Base-by-base conservation (phyloP, 2,113 vertebrate genomes). In the Centropus unirufus region DNA sequence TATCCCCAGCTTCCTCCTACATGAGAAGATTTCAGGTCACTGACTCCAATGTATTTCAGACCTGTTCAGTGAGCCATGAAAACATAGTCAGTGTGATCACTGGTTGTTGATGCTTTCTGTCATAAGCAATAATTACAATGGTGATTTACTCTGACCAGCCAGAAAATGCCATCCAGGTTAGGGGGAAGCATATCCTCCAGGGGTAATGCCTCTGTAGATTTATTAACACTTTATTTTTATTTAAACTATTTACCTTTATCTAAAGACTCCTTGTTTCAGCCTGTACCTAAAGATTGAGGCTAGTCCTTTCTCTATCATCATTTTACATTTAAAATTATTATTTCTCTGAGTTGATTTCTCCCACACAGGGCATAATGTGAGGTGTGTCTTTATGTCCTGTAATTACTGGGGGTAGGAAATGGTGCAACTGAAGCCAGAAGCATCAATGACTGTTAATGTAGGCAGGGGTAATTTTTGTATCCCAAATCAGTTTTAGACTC, bases 401-500 rank as follows among this genome's bases (percentile, higher is more conserved):
- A 97, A 96, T 94, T 90, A 88, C 78, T 40, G 44, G 30, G 79
- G 59, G 77, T 54, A 92, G 78, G 69, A 93, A 86, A 72, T 30
- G n/a, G 40, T 82, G 57, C 30, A 70, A 87, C 93, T 91, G 87
- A 88, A 91, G 84, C 69, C 92, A 96, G 58, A 90, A 94, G 23
- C 82, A 91, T 92, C 66, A 91, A 59, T 46, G 66, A 55, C 63
- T 87, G 76, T 70, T 74, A 87, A 34, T 47, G 73, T 85, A 95
- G 83, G 89, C 1, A 21, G 39, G 61, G 70, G 44, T 30, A 80
- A 40, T 85, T 95, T 96, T 91, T 93, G 72, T 81, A 59, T 93
- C 83, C 82, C 87, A 89, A 91, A 87, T 66, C 68, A 82, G 90
- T 94, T 96, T 96, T 91, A 83, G 74, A 40, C 79, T 96, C 57